Conservation (phyloP, 2,888 invertebrate species). For the Cephus sareptanus region DNA sequence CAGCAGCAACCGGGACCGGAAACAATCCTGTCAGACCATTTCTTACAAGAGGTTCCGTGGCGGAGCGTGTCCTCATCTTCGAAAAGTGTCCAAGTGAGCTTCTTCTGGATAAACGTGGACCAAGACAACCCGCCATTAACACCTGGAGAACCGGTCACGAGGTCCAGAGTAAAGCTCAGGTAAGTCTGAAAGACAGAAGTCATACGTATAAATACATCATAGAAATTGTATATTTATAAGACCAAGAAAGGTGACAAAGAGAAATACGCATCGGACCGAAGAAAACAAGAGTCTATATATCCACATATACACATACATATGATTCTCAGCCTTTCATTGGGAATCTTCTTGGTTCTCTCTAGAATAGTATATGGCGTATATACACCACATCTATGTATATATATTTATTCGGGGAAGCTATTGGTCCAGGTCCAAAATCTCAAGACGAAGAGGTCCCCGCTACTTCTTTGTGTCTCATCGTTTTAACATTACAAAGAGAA, state of each 20-base stretch:
- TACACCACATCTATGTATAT: not conserved
- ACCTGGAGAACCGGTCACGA: slow-evolving; percentile 66
- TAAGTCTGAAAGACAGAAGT: slow-evolving; percentile 44
- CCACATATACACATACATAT: not conserved
- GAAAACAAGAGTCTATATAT: not conserved
- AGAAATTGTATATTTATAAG: not conserved
- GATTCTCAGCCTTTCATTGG: not conserved
- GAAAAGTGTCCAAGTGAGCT: slow-evolving; percentile 89
- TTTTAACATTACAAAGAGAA: not conserved
- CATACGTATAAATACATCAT: not conserved
- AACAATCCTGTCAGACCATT: slow-evolving; percentile 83
- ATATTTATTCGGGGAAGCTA: not conserved
- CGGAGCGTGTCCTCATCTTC: slow-evolving; percentile 90
- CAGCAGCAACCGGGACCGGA: slow-evolving; percentile 65
- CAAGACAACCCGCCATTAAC: slow-evolving; percentile 69
- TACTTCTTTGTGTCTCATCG: not conserved
- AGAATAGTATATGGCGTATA: not conserved
- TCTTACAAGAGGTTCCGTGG: slow-evolving; percentile 89
- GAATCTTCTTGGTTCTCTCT: not conserved
- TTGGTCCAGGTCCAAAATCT: not conserved
- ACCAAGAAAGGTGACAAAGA: not conserved
- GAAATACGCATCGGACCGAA: not conserved
- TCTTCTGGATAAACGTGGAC: slow-evolving; percentile 74
- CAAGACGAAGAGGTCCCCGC: not conserved
- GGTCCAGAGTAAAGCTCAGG: slow-evolving; percentile 68